Evolutionary conservation across 35 echinoderm and acorn worm genomes (phyloP).

Genomic region (Lytechinus pictus): DNA sequence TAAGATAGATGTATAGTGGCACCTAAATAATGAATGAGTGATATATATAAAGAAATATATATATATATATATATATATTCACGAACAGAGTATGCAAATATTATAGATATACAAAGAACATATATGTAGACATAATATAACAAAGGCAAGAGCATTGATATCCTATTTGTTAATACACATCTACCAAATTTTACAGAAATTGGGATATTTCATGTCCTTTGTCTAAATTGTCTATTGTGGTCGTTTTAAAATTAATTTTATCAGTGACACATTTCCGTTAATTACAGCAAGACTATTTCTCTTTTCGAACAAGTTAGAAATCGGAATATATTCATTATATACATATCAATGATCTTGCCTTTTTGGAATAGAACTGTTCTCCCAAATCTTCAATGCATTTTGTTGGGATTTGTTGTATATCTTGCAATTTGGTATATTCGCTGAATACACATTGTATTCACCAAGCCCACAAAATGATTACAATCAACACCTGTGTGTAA

Average conservation of each 20-base stretch:
- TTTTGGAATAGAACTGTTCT: background rate
- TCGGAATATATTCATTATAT: too few species aligned
- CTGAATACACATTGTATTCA: background rate
- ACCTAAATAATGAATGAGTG: background rate
- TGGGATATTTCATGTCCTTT: background rate
- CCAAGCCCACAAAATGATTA: background rate
- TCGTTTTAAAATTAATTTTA: background rate
- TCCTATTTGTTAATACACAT: background rate
- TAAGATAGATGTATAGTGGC: slow-evolving; percentile 4
- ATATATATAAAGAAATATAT: background rate
- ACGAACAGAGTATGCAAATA: background rate
- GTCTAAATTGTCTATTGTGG: background rate
- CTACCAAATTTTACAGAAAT: background rate
- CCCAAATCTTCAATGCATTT: background rate
- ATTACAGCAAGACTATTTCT: background rate
- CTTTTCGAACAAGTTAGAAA: too few species aligned
- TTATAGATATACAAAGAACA: background rate
- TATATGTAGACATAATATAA: background rate
- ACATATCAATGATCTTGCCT: background rate
- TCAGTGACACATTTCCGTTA: background rate
- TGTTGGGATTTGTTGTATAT: background rate
- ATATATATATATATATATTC: too few species aligned
- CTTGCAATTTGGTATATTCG: background rate
- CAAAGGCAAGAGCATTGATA: background rate
- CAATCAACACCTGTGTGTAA: background rate